Conservation (phyloP, 2,113 vertebrate species). For the Caracal caracal region DNA sequence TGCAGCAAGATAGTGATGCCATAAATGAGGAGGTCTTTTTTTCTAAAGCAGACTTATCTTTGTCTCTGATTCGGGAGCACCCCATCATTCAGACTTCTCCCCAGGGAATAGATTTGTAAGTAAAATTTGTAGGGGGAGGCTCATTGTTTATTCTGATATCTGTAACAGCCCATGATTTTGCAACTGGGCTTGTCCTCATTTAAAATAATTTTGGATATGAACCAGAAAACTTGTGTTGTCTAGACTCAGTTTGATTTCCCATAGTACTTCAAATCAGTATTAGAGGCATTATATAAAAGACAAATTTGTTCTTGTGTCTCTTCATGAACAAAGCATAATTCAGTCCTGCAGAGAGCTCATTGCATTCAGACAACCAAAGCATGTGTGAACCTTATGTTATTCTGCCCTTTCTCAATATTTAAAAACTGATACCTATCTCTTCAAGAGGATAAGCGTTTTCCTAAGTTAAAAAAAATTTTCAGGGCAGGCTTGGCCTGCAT, state of each 20-base stretch:
- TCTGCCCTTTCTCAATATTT: slow-evolving; percentile 86
- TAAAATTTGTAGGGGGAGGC: slow-evolving; percentile 58
- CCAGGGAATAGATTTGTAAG: neutral
- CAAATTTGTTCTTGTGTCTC: slow-evolving; percentile 81
- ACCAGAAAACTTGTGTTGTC: slow-evolving; percentile 79
- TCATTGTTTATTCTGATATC: neutral
- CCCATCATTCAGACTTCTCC: slow-evolving; percentile 36
- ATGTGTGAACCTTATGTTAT: slow-evolving; percentile 83
- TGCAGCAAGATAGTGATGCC: slow-evolving; percentile 36
- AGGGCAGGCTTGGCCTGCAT: slow-evolving; percentile 79
- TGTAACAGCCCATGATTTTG: slow-evolving; percentile 60
- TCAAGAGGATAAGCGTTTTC: slow-evolving; percentile 85
- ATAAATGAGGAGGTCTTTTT: neutral
- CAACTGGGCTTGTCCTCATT: slow-evolving; percentile 74
- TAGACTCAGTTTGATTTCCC: slow-evolving; percentile 76
- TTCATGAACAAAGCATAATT: slow-evolving; percentile 74
- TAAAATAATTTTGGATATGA: slow-evolving; percentile 80
- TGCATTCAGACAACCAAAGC: slow-evolving; percentile 75
- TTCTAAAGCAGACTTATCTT: slow-evolving; percentile 57
- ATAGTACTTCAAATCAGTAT: slow-evolving; percentile 79
- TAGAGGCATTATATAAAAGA: slow-evolving; percentile 79
- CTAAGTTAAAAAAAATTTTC: slow-evolving; percentile 80
- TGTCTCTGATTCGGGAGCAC: slow-evolving; percentile 70
- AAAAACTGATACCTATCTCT: slow-evolving; percentile 87
- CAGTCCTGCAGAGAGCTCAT: slow-evolving; percentile 61